A percentile compares a stretch with the other conserved stretches of the same genome.
Conservation (phyloP, 2,113 vertebrate genomes). For the Ardeotis arabs region DNA sequence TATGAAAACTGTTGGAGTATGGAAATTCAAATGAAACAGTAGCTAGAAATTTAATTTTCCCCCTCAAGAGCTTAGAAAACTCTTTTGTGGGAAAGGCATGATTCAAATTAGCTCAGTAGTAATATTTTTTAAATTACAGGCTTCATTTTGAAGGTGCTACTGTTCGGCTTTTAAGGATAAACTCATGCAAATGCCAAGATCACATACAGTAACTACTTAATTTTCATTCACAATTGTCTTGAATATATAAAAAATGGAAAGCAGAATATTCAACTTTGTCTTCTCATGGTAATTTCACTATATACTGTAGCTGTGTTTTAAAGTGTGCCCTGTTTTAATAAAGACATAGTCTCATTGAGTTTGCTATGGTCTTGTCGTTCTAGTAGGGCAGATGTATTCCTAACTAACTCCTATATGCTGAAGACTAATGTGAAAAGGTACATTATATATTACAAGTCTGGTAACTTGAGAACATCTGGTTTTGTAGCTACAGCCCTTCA, state of each 20-base stretch:
- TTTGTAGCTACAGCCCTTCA: not conserved
- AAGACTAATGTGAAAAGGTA: not conserved
- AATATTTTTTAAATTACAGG: constrained; percentile 5
- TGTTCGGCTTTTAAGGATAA: not conserved
- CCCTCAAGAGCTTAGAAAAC: not conserved
- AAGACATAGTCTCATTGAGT: not conserved
- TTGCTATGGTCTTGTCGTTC: not conserved
- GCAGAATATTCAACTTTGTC: not conserved
- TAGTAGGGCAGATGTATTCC: not conserved
- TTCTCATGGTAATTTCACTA: not conserved
- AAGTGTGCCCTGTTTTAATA: not conserved
- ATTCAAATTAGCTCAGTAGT: not conserved
- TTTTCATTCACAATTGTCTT: not conserved
- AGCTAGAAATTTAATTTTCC: constrained; percentile 12
- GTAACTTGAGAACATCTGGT: not conserved
- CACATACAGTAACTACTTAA: not conserved
- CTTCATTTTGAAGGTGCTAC: not conserved
- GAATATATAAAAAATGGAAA: not conserved
- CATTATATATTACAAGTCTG: not conserved
- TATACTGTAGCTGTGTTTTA: not conserved
- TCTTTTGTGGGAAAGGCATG: not conserved
- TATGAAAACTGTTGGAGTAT: not conserved
- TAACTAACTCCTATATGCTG: not conserved
- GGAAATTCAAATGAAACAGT: constrained; percentile 33
- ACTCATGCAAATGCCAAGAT: not conserved